phyloP scores from a whole-genome alignment of 2,888 invertebrate genomes.

The Carpatolechia fugitivella region DNA sequence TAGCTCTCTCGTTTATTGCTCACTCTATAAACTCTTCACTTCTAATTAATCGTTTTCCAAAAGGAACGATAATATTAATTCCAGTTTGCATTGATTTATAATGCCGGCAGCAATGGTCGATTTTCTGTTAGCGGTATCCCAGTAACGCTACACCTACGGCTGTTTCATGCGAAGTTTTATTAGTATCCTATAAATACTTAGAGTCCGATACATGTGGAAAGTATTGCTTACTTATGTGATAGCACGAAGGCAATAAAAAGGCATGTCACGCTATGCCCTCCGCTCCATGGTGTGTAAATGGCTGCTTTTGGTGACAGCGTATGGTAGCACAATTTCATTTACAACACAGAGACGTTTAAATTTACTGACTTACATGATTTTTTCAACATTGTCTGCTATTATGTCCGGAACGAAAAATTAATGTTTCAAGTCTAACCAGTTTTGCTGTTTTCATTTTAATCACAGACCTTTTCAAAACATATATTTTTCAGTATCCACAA shows the following conservation, averaged over 20 bases:
- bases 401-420: no score
- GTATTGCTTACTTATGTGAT: no score
- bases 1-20: constrained; percentile 39
- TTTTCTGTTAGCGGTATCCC: not conserved
- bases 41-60: not conserved
- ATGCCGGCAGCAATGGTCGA: not conserved
- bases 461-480: no score
- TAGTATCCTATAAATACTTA: not conserved
- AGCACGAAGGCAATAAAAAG: constrained; percentile 1
- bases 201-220: not conserved
- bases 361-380: no score
- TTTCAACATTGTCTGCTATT: no score
- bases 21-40: constrained; percentile 20
- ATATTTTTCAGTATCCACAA: no score
- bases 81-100: not conserved
- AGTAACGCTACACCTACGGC: not conserved
- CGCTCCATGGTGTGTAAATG: constrained; percentile 6
- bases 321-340: constrained; percentile 11
- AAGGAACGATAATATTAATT: not conserved
- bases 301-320: not conserved
- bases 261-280: not conserved
- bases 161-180: not conserved
- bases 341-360: no score
- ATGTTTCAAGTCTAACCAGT: no score
- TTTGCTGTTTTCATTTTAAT: no score